A percentile compares a stretch with the other conserved stretches of the same genome.
phyloP scores from a whole-genome alignment of 2,113 vertebrate species.

The Hydrolagus affinis region DNA sequence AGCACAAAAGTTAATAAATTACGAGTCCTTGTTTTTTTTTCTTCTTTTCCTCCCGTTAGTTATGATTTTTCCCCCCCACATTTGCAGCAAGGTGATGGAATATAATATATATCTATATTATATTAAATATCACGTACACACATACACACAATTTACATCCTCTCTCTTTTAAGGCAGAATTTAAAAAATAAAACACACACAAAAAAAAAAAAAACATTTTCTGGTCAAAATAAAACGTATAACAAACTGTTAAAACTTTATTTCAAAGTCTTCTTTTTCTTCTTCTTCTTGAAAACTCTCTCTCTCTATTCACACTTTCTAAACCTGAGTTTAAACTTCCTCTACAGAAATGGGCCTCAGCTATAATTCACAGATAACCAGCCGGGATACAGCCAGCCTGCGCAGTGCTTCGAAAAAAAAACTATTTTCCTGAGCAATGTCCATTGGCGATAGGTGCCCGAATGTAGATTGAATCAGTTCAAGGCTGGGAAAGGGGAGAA shows the following conservation, averaged over 20 bases:
- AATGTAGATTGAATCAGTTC: background rate
- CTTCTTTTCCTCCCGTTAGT: too few relatives aligned
- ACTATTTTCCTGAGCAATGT: conserved; percentile 15
- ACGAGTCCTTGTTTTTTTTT: background rate
- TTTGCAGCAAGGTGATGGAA: conserved; percentile 26
- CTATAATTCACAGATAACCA: conserved; percentile 20
- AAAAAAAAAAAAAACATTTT: too few relatives aligned
- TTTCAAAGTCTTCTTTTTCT: conserved; percentile 1
- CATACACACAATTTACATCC: conserved; percentile 12
- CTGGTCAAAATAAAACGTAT: conserved; percentile 28
- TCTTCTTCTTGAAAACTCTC: conserved; percentile 23
- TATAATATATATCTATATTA: background rate
- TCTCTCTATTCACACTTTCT: conserved; percentile 30
- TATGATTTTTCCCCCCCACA: conserved; percentile 11
- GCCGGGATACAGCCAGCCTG: conserved; percentile 22
- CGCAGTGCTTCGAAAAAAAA: conserved; percentile 29
- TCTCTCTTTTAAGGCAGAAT: conserved; percentile 25
- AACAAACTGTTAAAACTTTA: conserved; percentile 29
- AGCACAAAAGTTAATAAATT: conserved; percentile 19
- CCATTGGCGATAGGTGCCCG: background rate
- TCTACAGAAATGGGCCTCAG: conserved; percentile 20
- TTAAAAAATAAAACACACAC: too few relatives aligned
- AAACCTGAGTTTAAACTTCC: conserved; percentile 30
- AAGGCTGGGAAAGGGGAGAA: background rate
- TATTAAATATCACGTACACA: too few relatives aligned